Evolutionary conservation across 2,888 invertebrate species (phyloP), one percentile per base, ranked within the genome.

Genomic region (Leptogaster cylindrica): DNA sequence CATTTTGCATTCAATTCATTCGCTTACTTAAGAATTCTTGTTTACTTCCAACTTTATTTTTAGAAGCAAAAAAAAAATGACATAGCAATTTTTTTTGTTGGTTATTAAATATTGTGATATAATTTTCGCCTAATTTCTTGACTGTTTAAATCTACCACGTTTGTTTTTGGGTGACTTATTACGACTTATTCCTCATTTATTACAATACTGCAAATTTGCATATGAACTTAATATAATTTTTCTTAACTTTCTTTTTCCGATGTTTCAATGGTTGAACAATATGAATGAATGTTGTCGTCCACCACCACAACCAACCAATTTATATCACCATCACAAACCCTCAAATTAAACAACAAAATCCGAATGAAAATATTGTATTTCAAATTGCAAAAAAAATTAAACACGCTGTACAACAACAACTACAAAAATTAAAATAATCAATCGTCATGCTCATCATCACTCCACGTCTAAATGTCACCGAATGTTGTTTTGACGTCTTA

Each of bases 191-290:
- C 18, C 27, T 44, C 16, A 27, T 44, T 44, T 14, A 44, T 44
- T 61, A 12, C 41, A 58, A 14, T 39, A 27, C 41, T 27, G 23
- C 28, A 41, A 44, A 16, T 48, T 48, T 61, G 61, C 61, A 61
- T 61, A 61, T 61, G 44, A 33, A 25, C 27, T 61, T 61, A 48
- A 61, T 44, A 61, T 61, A 61, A 44, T 61, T 61, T 61, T 28
- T 61, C 16, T 44, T 28, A 44, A 7, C 8, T 28, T 61, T 61
- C 61, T 61, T 61, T 61, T 61, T 61, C 61, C 61, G 61, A 61
- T 61, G 44, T 61, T 61, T 61, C 61, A 61, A 61, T 61, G 61
- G 61, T 61, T 61, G 27, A 61, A 61, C 41, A 61, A 61, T 33
- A 28, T 61, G 44, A 61, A 61, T 61, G 61, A 44, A 61, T 61